Conservation (phyloP, 2,113 vertebrate genomes). For the Pteronura brasiliensis region DNA sequence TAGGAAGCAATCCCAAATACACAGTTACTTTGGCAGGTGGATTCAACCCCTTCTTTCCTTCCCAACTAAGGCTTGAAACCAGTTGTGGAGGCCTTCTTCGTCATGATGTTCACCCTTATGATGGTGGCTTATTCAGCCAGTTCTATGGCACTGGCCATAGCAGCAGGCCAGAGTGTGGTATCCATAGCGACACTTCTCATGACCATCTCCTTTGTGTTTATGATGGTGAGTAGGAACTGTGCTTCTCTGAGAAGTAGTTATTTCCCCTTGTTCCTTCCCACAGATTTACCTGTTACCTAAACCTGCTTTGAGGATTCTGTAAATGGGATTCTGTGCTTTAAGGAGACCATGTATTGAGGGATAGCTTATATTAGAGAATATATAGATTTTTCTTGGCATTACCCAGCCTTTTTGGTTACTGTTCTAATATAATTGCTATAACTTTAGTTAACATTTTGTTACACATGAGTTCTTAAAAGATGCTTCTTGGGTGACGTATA, state of each 20-base stretch:
- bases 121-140: conserved; percentile 91
- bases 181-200: conserved; percentile 91
- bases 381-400: background rate
- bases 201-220: conserved; percentile 93
- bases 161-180: conserved; percentile 90
- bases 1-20: background rate
- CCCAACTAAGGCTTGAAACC: conserved; percentile 87
- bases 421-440: background rate
- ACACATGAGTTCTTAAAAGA: background rate
- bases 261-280: background rate
- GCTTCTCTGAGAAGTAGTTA: background rate
- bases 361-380: background rate
- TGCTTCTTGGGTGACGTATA: background rate
- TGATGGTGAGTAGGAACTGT: conserved; percentile 88
- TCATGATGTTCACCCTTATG: conserved; percentile 88
- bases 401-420: background rate
- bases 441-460: background rate
- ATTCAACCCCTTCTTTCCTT: background rate
- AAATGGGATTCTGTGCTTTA: background rate
- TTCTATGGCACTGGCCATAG: conserved; percentile 92
- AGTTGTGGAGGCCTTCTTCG: conserved; percentile 86
- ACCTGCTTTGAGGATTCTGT: background rate
- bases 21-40: background rate
- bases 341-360: background rate
- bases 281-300: background rate